phyloP scores from a whole-genome alignment of 1,140 invertebrate genomes.

The Delia radicum region DNA sequence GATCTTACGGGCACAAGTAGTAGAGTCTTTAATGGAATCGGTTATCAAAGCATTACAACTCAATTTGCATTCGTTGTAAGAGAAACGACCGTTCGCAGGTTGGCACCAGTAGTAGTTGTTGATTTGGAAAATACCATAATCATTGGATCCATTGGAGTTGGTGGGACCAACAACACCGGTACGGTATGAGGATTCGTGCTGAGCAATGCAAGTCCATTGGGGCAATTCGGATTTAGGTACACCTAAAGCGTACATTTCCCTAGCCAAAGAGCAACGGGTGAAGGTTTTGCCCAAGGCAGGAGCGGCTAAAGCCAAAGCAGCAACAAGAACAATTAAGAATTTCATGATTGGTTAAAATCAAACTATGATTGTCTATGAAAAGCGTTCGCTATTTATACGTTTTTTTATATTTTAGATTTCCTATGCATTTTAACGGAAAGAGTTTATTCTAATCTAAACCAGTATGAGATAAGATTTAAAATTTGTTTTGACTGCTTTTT shows the following conservation, averaged over 20 bases:
- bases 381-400: neutral
- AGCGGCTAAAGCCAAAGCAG: conserved; percentile 33
- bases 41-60: neutral
- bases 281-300: conserved; percentile 38
- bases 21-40: conserved; percentile 26
- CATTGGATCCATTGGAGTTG: conserved; percentile 37
- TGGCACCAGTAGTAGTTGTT: conserved; percentile 47
- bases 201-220: conserved; percentile 39
- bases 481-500: no score
- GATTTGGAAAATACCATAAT: conserved; percentile 50
- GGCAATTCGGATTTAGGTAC: conserved; percentile 4
- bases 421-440: no score
- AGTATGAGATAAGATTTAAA: no score
- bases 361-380: neutral
- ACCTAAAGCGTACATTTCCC: conserved; percentile 29
- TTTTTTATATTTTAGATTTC: no score
- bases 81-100: conserved; percentile 32
- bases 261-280: conserved; percentile 46
- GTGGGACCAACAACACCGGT: conserved; percentile 30
- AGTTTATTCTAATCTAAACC: no score
- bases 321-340: conserved; percentile 29
- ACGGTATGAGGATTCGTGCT: conserved; percentile 30
- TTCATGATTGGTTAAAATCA: conserved; percentile 31
- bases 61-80: conserved; percentile 33
- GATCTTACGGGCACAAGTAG: conserved; percentile 37